phyloP scores from a whole-genome alignment of 2,888 invertebrate species.

The Euplagia quadripunctaria region DNA sequence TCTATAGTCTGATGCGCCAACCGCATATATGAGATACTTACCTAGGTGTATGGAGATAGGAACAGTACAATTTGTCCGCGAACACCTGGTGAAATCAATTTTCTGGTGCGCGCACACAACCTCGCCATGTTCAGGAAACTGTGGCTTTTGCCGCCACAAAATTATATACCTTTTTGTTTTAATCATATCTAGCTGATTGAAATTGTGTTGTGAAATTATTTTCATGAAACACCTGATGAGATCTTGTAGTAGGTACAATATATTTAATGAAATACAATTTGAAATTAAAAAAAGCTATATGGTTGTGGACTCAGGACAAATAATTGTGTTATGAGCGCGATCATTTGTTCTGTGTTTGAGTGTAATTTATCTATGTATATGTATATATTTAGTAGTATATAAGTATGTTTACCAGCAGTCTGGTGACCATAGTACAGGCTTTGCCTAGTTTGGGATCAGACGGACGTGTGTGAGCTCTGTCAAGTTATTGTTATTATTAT shows the following conservation, averaged over 20 bases:
- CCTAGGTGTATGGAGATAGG: constrained; percentile 20
- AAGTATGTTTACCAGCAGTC: too few species aligned
- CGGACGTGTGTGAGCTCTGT: too few species aligned
- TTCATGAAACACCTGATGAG: not conserved
- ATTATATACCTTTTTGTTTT: constrained; percentile 35
- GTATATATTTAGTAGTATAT: too few species aligned
- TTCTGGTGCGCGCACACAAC: constrained; percentile 63
- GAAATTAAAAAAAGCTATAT: too few species aligned
- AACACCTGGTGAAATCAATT: constrained; percentile 71
- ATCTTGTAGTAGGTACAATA: too few species aligned
- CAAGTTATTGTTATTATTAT: too few species aligned
- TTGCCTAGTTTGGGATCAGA: too few species aligned
- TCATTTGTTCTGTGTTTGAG: too few species aligned
- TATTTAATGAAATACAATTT: not conserved
- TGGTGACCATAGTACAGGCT: too few species aligned
- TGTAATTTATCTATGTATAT: too few species aligned
- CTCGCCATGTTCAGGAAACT: constrained; percentile 18
- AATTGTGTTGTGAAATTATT: constrained; percentile 20
- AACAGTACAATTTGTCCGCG: constrained; percentile 54
- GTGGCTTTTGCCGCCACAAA: constrained; percentile 18
- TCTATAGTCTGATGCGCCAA: not conserved
- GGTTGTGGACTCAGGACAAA: too few species aligned
- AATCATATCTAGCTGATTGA: constrained; percentile 32
- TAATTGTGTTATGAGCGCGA: too few species aligned
- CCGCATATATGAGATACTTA: not conserved